These are phyloP conservation scores for Thamnophis sirtalis DNA, from an alignment of 2,113 vertebrate genomes.

Conservation along the genomic window DNA sequence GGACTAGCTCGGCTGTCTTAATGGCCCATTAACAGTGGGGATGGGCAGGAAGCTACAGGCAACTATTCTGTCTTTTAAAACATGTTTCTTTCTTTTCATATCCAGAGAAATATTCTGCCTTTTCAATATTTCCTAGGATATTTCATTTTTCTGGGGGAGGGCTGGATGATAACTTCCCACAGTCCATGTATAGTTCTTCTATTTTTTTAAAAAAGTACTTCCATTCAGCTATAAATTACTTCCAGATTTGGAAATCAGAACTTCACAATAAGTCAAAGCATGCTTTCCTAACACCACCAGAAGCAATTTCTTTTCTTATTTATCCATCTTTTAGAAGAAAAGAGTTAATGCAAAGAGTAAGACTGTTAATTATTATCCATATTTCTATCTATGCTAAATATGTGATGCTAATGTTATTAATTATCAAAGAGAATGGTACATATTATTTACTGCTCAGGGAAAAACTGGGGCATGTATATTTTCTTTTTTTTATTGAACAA, in stretches of 20 bases:
- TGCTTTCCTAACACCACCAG: not conserved
- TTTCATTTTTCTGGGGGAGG: no score
- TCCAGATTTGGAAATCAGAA: not conserved
- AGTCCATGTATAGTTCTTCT: no score
- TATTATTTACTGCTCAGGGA: not conserved
- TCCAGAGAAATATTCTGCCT: no score
- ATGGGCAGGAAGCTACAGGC: no score
- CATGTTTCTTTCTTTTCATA: no score
- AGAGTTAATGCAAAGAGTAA: not conserved
- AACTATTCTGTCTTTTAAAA: no score
- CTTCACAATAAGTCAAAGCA: not conserved
- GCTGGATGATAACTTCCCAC: no score
- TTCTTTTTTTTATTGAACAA: not conserved
- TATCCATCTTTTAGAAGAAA: not conserved
- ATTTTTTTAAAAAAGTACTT: not conserved
- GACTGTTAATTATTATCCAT: not conserved
- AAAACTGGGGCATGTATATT: not conserved
- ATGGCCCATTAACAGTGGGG: no score
- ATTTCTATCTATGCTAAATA: not conserved
- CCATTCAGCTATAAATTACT: not conserved
- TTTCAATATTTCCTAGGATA: no score
- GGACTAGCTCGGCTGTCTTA: no score
- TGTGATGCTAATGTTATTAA: not conserved
- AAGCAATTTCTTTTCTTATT: not conserved
- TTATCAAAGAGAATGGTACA: not conserved